A percentile compares a stretch with the other conserved stretches of the same genome.
Conservation (phyloP, 2,797 vertebrate genomes). For the Urocyon cinereoargenteus region DNA sequence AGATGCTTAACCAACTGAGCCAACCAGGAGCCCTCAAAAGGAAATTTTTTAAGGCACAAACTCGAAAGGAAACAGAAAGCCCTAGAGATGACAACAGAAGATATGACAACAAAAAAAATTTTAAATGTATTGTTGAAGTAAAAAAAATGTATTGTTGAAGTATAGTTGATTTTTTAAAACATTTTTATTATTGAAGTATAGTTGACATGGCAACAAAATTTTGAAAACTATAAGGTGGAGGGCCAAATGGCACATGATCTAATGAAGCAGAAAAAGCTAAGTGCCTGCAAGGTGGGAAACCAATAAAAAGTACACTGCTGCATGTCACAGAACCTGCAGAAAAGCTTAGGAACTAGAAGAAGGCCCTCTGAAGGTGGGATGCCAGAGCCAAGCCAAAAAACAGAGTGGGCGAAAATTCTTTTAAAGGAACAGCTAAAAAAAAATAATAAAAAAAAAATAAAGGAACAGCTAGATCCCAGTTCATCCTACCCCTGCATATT, state of each 20-base stretch:
- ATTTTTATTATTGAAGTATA: neutral
- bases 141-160: neutral
- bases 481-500: neutral
- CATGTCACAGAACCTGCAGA: neutral
- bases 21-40: neutral
- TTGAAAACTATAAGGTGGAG: neutral
- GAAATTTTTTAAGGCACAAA: neutral
- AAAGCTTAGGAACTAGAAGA: neutral
- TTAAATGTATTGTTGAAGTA: neutral
- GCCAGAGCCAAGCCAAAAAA: neutral
- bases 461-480: conserved; percentile 27
- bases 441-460: too few relatives aligned
- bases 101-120: neutral
- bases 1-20: neutral
- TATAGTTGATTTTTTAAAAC: neutral
- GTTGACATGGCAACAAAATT: neutral
- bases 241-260: conserved; percentile 6
- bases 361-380: neutral
- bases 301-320: neutral
- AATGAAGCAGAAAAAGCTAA: conserved; percentile 35
- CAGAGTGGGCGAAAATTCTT: neutral
- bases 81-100: neutral
- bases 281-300: conserved; percentile 1
- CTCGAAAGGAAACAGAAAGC: neutral
- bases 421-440: conserved; percentile 36